Percentiles rank a stretch among this genome's conserved stretches.
These are phyloP conservation scores for Brachionus asplanchnoidis DNA, from an alignment of 1,140 invertebrate species.

Conservation along the genomic window DNA sequence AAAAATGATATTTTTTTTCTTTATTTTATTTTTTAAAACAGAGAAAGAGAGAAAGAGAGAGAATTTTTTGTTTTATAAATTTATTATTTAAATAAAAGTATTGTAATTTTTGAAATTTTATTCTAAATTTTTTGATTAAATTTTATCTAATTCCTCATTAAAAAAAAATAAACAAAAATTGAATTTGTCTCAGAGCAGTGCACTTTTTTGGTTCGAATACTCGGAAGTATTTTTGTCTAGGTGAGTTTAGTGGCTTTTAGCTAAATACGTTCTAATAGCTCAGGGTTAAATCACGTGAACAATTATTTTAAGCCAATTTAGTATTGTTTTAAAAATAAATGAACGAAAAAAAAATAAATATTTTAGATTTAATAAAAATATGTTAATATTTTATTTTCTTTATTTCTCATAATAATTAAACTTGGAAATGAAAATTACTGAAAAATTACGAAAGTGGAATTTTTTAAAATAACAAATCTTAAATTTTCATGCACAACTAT, in stretches of 20 bases:
- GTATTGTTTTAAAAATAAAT: too few species aligned
- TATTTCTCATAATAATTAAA: too few species aligned
- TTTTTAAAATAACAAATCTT: too few species aligned
- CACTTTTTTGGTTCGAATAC: neutral
- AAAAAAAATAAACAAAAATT: neutral
- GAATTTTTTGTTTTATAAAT: constrained; percentile 19
- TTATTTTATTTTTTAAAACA: neutral
- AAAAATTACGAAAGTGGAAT: too few species aligned
- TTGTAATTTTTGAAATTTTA: neutral
- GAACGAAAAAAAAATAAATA: too few species aligned
- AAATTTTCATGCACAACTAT: too few species aligned
- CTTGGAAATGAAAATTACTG: too few species aligned
- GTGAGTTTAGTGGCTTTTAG: neutral
- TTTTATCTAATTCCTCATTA: too few species aligned
- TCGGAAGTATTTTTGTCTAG: neutral
- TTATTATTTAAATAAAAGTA: constrained; percentile 14
- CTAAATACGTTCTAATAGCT: neutral
- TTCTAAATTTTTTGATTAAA: too few species aligned
- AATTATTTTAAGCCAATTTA: neutral
- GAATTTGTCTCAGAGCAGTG: neutral
- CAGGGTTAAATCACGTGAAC: neutral
- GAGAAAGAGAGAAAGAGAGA: neutral
- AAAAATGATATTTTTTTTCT: neutral
- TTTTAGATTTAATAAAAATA: too few species aligned
- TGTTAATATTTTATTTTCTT: too few species aligned